Evolutionary conservation across 1,140 invertebrate species (phyloP).

Genomic region (Neuroterus valhalla): DNA sequence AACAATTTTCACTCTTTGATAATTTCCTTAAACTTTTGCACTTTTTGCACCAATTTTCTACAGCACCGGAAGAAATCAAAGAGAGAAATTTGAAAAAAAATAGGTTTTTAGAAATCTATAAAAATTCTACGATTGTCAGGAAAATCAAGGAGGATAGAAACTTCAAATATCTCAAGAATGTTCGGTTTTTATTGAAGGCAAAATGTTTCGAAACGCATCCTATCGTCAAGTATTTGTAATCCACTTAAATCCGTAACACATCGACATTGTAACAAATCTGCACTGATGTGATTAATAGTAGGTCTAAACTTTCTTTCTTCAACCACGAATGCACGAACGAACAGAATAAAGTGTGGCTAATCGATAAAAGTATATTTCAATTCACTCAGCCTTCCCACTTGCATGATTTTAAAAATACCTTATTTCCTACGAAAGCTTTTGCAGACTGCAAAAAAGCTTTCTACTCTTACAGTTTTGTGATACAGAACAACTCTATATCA

Average conservation of each 20-base stretch:
- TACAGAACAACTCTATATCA: no score
- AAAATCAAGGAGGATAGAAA: background rate
- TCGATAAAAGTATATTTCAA: no score
- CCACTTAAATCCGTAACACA: background rate
- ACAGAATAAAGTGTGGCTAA: background rate
- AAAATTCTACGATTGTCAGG: background rate
- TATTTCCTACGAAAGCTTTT: no score
- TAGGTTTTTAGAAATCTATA: background rate
- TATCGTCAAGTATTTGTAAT: constrained; percentile 7
- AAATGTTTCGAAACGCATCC: constrained; percentile 10
- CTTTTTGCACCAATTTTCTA: background rate
- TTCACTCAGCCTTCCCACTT: no score
- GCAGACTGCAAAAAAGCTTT: no score
- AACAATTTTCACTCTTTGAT: constrained; percentile 1
- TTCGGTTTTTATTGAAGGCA: constrained; percentile 12
- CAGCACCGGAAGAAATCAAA: background rate
- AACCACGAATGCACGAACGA: background rate
- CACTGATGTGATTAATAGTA: no score
- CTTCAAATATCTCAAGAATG: background rate
- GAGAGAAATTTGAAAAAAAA: constrained; percentile 1
- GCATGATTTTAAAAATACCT: no score
- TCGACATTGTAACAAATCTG: constrained; percentile 1
- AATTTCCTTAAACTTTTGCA: background rate
- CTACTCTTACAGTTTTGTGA: no score
- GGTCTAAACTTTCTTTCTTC: background rate